Evolutionary conservation across 2,888 invertebrate genomes (phyloP).

Genomic region (Himalopsyche anomala): DNA sequence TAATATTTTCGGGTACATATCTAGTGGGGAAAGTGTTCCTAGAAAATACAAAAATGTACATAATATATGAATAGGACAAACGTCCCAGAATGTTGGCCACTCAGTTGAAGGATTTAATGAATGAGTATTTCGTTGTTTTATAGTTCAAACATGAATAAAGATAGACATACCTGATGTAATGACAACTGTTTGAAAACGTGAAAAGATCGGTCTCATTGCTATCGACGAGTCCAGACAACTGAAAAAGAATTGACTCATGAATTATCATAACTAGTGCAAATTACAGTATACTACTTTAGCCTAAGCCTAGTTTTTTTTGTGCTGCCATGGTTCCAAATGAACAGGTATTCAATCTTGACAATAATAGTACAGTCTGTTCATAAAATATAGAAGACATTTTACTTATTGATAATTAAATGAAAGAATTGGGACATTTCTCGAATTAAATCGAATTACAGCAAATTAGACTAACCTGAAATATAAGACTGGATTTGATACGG

Average conservation of each 20-base stretch:
- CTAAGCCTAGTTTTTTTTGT: too few species aligned
- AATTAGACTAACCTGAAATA: slow-evolving; percentile 80
- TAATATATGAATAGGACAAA: too few species aligned
- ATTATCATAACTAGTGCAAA: too few species aligned
- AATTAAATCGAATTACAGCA: neutral
- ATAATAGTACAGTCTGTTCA: too few species aligned
- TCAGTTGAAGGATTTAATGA: neutral
- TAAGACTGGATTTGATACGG: slow-evolving; percentile 91
- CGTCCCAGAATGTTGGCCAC: too few species aligned
- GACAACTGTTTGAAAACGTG: slow-evolving; percentile 96
- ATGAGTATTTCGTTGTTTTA: neutral
- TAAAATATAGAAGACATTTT: too few species aligned
- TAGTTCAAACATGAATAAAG: too few species aligned
- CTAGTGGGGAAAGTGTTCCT: slow-evolving; percentile 97
- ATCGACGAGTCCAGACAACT: slow-evolving; percentile 99
- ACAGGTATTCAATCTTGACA: too few species aligned
- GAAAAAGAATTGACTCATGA: slow-evolving; percentile 51
- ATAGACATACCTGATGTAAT: slow-evolving; percentile 87
- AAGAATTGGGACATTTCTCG: neutral
- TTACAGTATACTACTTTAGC: neutral
- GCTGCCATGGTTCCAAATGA: too few species aligned
- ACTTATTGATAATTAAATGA: too few species aligned
- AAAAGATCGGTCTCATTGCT: slow-evolving; percentile 97
- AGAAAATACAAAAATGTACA: slow-evolving; percentile 51
- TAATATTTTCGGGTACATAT: slow-evolving; percentile 99